These are phyloP conservation scores for Notolepis coatsorum DNA, from an alignment of 2,797 vertebrate genomes.

Conservation along the genomic window DNA sequence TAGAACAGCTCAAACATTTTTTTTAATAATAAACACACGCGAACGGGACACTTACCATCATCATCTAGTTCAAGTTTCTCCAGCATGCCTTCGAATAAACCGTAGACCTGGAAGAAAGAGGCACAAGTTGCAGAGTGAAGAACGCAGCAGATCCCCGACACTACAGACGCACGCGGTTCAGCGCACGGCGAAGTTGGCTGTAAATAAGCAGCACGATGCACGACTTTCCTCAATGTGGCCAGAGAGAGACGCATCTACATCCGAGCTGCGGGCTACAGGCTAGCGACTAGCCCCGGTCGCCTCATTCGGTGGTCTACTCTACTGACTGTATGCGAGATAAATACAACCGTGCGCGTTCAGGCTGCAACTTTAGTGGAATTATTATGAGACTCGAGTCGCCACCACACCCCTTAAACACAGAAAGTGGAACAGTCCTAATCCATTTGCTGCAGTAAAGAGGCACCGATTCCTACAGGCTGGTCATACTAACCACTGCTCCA, in stretches of 20 bases:
- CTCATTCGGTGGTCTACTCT: not conserved
- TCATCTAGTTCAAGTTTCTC: slow-evolving; percentile 86
- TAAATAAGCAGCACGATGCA: slow-evolving; percentile 34
- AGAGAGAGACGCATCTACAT: slow-evolving; percentile 15
- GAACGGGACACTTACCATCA: slow-evolving; percentile 73
- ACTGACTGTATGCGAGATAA: slow-evolving; percentile 28
- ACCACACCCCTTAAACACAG: slow-evolving; percentile 46
- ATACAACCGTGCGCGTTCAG: not conserved
- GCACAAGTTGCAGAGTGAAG: slow-evolving; percentile 35
- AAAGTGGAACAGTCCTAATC: slow-evolving; percentile 74
- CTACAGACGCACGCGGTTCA: not conserved
- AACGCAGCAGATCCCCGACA: slow-evolving; percentile 15
- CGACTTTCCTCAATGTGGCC: not conserved
- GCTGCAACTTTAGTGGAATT: slow-evolving; percentile 46
- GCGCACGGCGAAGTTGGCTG: slow-evolving; percentile 62
- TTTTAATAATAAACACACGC: not conserved
- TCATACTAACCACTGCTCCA: slow-evolving; percentile 10
- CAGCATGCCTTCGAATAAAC: slow-evolving; percentile 83
- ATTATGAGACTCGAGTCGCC: slow-evolving; percentile 43
- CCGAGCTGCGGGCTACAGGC: slow-evolving; percentile 16
- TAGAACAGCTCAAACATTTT: too few species aligned
- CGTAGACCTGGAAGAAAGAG: slow-evolving; percentile 64
- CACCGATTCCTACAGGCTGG: slow-evolving; percentile 12
- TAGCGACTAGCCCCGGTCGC: too few species aligned
- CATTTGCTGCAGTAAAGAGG: slow-evolving; percentile 69